Evolutionary conservation across 2,113 vertebrate genomes (phyloP).

Genomic region (Stegostoma tigrinum): DNA sequence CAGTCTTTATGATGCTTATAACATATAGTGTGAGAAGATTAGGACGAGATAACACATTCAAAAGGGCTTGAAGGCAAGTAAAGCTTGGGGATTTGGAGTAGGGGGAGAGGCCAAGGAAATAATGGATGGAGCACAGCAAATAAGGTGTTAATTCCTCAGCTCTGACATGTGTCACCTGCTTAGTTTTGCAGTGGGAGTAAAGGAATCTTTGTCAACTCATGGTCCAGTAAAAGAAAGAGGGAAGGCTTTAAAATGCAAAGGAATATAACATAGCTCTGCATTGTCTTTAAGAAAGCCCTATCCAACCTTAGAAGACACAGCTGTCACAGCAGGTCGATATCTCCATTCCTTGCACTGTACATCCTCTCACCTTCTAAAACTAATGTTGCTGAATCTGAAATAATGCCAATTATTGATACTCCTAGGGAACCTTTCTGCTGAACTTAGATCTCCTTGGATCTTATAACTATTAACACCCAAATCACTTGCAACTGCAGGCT

Average conservation of each 20-base stretch:
- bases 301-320: not conserved
- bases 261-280: not conserved
- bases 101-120: not conserved
- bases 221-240: not conserved
- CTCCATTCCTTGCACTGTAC: not conserved
- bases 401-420: not conserved
- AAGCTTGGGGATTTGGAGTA: too few relatives aligned
- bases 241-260: not conserved
- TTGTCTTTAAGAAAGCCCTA: not conserved
- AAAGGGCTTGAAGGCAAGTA: not conserved
- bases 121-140: not conserved
- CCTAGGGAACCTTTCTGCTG: not conserved
- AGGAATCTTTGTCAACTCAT: not conserved
- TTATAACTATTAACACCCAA: not conserved
- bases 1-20: not conserved
- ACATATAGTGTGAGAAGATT: not conserved
- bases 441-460: not conserved
- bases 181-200: not conserved
- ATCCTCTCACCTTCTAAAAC: not conserved
- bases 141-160: not conserved
- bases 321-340: not conserved
- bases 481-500: not conserved
- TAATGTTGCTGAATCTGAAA: constrained; percentile 19
- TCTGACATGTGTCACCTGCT: not conserved
- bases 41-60: not conserved